Conservation (phyloP, 2,113 vertebrate genomes). For the Chlamydotis undulata region DNA sequence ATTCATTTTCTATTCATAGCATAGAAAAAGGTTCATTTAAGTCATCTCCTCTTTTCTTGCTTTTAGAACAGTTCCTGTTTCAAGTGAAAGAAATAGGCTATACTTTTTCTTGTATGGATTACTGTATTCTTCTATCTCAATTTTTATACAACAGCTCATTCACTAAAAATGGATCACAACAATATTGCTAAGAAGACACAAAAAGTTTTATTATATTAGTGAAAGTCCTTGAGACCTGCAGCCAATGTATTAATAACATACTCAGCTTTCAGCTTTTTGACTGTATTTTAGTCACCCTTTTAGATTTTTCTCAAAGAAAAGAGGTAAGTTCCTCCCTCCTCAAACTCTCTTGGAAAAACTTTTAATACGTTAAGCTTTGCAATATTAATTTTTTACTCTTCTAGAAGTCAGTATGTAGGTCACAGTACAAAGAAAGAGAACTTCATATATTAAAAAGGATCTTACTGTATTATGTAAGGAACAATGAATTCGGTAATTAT, state of each 20-base stretch:
- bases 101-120: not conserved
- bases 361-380: not conserved
- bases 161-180: not conserved
- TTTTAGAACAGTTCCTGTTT: not conserved
- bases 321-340: not conserved
- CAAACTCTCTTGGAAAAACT: not conserved
- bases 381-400: not conserved
- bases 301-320: not conserved
- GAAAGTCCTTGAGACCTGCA: not conserved
- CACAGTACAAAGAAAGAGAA: not conserved
- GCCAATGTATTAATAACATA: not conserved
- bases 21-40: not conserved
- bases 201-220: not conserved
- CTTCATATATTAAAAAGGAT: not conserved
- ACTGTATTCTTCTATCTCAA: not conserved
- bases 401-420: not conserved
- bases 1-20: not conserved
- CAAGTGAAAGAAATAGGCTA: not conserved
- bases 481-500: conserved; percentile 96
- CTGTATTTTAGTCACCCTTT: not conserved
- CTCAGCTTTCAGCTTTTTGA: not conserved
- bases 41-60: not conserved
- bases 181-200: not conserved
- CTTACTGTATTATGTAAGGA: conserved; percentile 90
- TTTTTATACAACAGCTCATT: not conserved